Evolutionary conservation across 1,140 invertebrate genomes (phyloP).

Genomic region (Trachelipus rathkii): DNA sequence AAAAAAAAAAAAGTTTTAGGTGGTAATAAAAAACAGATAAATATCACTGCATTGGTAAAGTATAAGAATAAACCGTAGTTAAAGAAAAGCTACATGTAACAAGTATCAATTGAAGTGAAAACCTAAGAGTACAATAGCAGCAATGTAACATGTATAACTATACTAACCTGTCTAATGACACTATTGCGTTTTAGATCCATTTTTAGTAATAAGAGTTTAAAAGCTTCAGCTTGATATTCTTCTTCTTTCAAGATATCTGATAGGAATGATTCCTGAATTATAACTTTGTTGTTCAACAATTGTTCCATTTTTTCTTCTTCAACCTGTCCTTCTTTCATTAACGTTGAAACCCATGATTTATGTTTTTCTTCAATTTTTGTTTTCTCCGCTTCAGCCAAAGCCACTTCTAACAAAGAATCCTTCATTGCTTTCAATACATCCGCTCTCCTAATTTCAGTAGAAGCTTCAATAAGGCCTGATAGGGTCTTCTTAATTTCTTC

Average conservation of each 20-base stretch:
- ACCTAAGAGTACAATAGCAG: too few relatives aligned
- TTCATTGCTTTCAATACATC: constrained; percentile 49
- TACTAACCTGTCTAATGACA: constrained; percentile 40
- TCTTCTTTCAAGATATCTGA: constrained; percentile 39
- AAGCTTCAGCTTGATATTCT: constrained; percentile 39
- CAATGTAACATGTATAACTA: too few relatives aligned
- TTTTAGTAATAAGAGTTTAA: constrained; percentile 39
- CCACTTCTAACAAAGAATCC: constrained; percentile 57
- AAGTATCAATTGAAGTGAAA: too few relatives aligned
- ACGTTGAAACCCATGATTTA: constrained; percentile 65
- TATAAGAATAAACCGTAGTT: too few relatives aligned
- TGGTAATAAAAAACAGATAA: too few relatives aligned
- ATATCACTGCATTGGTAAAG: too few relatives aligned
- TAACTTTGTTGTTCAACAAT: constrained; percentile 29
- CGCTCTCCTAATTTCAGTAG: constrained; percentile 37
- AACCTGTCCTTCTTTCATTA: constrained; percentile 69
- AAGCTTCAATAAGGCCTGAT: constrained; percentile 37
- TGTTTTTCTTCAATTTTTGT: constrained; percentile 66
- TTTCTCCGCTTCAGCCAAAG: constrained; percentile 58
- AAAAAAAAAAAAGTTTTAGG: too few relatives aligned
- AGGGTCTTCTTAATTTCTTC: constrained; percentile 33
- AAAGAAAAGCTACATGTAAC: too few relatives aligned
- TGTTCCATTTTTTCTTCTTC: constrained; percentile 68
- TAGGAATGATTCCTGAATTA: constrained; percentile 33
- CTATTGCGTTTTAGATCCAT: constrained; percentile 40